Evolutionary conservation across 1,140 invertebrate genomes (phyloP).

Genomic region (Hyphantria cunea): DNA sequence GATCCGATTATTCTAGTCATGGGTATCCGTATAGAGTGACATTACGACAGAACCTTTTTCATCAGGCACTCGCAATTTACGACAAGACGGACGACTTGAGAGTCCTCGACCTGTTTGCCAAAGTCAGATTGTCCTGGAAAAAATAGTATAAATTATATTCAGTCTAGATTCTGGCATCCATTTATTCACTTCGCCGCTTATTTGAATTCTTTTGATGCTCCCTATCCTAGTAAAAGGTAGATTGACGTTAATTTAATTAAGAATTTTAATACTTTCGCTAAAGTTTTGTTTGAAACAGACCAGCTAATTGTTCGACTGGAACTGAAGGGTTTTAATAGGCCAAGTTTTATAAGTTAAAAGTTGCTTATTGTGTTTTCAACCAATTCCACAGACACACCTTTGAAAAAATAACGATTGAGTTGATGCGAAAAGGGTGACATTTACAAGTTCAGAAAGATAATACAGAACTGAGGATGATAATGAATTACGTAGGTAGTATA

Average conservation of each 20-base stretch:
- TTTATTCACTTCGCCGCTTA: neutral
- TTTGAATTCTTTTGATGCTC: slow-evolving; percentile 19
- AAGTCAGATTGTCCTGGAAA: neutral
- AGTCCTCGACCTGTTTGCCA: neutral
- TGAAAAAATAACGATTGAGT: too few relatives aligned
- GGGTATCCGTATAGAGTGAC: neutral
- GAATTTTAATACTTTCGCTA: slow-evolving; percentile 32
- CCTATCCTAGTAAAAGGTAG: slow-evolving; percentile 18
- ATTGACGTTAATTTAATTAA: slow-evolving; percentile 40
- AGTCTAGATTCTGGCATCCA: neutral
- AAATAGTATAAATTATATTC: neutral
- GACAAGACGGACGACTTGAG: neutral
- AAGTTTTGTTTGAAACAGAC: slow-evolving; percentile 7
- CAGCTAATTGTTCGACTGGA: slow-evolving; percentile 14
- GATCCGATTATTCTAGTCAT: neutral
- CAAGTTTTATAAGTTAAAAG: neutral
- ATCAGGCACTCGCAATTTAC: neutral
- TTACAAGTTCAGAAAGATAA: too few relatives aligned
- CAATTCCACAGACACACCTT: neutral
- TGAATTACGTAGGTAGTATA: too few relatives aligned
- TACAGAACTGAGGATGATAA: too few relatives aligned
- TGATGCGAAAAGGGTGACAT: too few relatives aligned
- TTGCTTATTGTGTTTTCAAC: slow-evolving; percentile 4
- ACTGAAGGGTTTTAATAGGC: slow-evolving; percentile 16
- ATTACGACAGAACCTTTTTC: slow-evolving; percentile 2